Conservation (phyloP, 2,113 vertebrate species). For the Crotalus helleri region DNA sequence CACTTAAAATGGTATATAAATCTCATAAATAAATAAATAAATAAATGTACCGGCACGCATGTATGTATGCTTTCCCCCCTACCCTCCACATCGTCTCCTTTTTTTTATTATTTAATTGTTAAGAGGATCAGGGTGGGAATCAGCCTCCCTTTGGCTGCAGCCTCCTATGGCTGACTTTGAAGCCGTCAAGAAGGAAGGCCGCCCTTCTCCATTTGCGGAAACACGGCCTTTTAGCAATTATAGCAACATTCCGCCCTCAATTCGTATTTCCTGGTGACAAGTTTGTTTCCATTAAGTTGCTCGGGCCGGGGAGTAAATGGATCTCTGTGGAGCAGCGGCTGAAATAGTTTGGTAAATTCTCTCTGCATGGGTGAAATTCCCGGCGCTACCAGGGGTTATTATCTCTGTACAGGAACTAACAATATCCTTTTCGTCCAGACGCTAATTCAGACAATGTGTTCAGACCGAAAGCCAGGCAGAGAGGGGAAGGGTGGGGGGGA, state of each 20-base stretch:
- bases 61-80: not conserved
- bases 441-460: conserved; percentile 70
- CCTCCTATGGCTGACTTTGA: not conserved
- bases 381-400: conserved; percentile 62
- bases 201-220: conserved; percentile 44
- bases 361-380: conserved; percentile 69
- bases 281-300: conserved; percentile 47
- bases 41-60: not conserved
- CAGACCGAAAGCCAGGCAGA: conserved; percentile 23
- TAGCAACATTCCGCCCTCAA: conserved; percentile 25
- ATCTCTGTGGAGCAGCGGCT: conserved; percentile 24
- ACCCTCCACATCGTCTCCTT: no score
- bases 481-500: conserved; percentile 8
- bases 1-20: no score
- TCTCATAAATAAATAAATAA: no score
- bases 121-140: not conserved
- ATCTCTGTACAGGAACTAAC: conserved; percentile 69
- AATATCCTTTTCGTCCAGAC: conserved; percentile 72
- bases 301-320: conserved; percentile 29
- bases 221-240: conserved; percentile 47
- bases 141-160: not conserved
- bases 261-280: conserved; percentile 25
- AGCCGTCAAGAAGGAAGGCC: not conserved
- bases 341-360: conserved; percentile 54
- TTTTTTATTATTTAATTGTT: not conserved